phyloP scores from a whole-genome alignment of 1,140 invertebrate species.

The Tetraneura akinire region DNA sequence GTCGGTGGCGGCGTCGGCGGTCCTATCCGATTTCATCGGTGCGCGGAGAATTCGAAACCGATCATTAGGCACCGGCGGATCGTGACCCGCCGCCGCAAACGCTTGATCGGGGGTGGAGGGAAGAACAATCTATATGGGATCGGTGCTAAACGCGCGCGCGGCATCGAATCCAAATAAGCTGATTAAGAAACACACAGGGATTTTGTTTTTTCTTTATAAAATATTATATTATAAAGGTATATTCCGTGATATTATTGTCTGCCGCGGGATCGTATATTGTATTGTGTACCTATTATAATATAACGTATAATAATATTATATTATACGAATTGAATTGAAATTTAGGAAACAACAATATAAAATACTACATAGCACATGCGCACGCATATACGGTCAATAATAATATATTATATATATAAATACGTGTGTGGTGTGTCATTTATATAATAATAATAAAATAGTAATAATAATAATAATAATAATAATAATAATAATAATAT shows the following conservation, averaged over 20 bases:
- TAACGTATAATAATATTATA: neutral
- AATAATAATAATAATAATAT: no score
- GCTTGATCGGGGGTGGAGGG: neutral
- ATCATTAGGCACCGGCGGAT: slow-evolving; percentile 48
- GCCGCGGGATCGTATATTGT: neutral
- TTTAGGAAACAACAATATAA: slow-evolving; percentile 33
- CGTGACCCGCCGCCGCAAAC: slow-evolving; percentile 28
- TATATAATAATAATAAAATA: slow-evolving; percentile 2
- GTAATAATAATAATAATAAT: slow-evolving; percentile 25
- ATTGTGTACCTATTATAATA: neutral
- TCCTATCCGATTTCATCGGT: slow-evolving; percentile 50
- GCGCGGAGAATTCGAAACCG: slow-evolving; percentile 48
- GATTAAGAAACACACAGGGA: slow-evolving; percentile 10
- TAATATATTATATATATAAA: neutral
- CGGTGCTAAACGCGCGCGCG: slow-evolving; percentile 37
- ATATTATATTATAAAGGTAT: no score
- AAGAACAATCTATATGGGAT: neutral
- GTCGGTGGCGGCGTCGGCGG: slow-evolving; percentile 28
- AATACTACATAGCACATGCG: neutral
- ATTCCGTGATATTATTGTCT: no score
- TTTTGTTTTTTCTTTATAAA: no score
- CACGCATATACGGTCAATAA: no score
- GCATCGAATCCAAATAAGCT: slow-evolving; percentile 46
- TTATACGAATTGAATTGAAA: neutral
- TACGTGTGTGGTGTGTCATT: no score